Evolutionary conservation across 2,888 invertebrate species (phyloP).

Genomic region (Salpingus planirostris): DNA sequence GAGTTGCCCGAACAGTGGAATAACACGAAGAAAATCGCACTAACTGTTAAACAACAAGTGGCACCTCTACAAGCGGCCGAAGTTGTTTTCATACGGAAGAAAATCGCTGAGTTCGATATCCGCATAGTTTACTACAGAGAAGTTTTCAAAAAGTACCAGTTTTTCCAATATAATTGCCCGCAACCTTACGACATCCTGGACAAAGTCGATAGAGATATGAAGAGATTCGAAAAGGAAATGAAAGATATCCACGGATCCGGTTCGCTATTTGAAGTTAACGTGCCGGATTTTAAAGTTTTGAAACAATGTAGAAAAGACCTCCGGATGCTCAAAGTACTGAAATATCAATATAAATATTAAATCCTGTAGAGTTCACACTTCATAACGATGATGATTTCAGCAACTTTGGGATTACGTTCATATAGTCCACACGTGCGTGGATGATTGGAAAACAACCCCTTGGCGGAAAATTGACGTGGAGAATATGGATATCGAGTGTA

Average conservation of each 20-base stretch:
- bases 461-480: slow-evolving; percentile 97
- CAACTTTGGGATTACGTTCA: slow-evolving; percentile 93
- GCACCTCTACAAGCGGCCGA: slow-evolving; percentile 92
- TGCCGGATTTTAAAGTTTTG: slow-evolving; percentile 88
- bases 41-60: slow-evolving; percentile 87
- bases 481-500: slow-evolving; percentile 97
- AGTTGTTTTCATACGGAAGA: slow-evolving; percentile 82
- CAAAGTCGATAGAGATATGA: slow-evolving; percentile 67
- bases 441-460: slow-evolving; percentile 95
- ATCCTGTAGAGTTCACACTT: neutral
- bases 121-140: slow-evolving; percentile 80
- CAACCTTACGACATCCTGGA: slow-evolving; percentile 70
- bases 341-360: neutral
- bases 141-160: slow-evolving; percentile 70
- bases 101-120: slow-evolving; percentile 76
- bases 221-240: slow-evolving; percentile 80
- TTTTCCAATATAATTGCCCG: slow-evolving; percentile 66
- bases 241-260: slow-evolving; percentile 79
- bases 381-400: slow-evolving; percentile 38
- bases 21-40: slow-evolving; percentile 84
- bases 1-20: slow-evolving; percentile 95
- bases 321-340: slow-evolving; percentile 71
- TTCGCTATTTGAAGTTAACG: slow-evolving; percentile 86
- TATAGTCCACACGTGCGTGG: slow-evolving; percentile 83
- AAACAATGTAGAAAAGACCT: slow-evolving; percentile 89